These are phyloP conservation scores for Drosophila mulleri DNA, from an alignment of 2,888 invertebrate genomes.

Conservation along the genomic window DNA sequence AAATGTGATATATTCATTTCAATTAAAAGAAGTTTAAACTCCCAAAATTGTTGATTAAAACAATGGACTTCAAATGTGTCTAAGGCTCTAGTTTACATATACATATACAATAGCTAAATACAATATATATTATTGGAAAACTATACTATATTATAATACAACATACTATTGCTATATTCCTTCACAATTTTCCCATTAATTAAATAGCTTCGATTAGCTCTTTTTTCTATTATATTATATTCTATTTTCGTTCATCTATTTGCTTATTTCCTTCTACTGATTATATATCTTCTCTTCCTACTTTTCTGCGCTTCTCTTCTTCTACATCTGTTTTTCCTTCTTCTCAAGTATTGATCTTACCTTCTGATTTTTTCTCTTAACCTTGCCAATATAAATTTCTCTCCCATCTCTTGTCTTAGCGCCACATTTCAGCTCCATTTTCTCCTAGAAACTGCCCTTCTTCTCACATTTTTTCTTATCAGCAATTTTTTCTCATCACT, in stretches of 20 bases:
- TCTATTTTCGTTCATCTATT: neutral
- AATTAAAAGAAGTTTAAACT: constrained; percentile 50
- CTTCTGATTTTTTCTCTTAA: neutral
- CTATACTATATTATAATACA: too few species aligned
- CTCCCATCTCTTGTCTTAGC: too few species aligned
- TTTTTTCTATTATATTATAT: neutral
- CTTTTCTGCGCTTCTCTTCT: neutral
- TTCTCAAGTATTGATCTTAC: neutral
- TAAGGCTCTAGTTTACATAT: neutral
- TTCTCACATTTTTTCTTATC: too few species aligned
- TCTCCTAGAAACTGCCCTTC: too few species aligned
- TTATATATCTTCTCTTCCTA: too few species aligned
- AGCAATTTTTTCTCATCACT: too few species aligned
- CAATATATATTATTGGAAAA: neutral
- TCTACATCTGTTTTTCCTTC: too few species aligned
- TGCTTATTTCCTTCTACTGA: too few species aligned
- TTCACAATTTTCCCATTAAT: neutral
- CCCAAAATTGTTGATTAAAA: neutral
- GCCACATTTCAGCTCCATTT: too few species aligned
- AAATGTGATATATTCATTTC: constrained; percentile 46
- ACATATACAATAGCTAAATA: neutral
- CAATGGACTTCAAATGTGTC: neutral
- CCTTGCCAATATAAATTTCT: too few species aligned
- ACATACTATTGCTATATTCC: neutral
- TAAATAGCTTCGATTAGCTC: neutral